These are phyloP conservation scores for Capromys pilorides DNA, from an alignment of 2,797 vertebrate genomes.

Conservation along the genomic window DNA sequence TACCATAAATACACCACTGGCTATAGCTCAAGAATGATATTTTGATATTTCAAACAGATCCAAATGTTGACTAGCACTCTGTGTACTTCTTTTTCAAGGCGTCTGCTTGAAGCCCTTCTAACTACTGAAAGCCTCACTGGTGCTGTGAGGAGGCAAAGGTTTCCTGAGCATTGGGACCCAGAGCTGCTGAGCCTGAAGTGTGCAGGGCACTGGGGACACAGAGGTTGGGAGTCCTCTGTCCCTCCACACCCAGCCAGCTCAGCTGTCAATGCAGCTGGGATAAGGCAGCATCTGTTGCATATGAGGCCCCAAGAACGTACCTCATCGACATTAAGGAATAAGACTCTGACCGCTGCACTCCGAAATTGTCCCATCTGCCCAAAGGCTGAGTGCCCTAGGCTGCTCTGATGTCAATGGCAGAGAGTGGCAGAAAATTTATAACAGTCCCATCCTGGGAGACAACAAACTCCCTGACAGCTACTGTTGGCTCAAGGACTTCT, in stretches of 20 bases:
- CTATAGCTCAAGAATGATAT: slow-evolving; percentile 51
- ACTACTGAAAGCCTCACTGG: not conserved
- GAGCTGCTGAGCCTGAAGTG: fast-evolving
- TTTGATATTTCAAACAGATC: slow-evolving; percentile 70
- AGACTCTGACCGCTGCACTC: not conserved
- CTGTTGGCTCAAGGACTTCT: not conserved
- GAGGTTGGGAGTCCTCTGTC: not conserved
- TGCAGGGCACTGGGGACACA: not conserved
- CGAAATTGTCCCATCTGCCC: not conserved
- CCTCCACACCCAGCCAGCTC: not conserved
- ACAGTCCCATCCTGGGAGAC: not conserved
- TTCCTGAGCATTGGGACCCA: not conserved
- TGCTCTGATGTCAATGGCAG: not conserved
- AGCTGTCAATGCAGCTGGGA: not conserved
- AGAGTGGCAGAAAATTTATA: not conserved
- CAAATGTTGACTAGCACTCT: slow-evolving; percentile 51
- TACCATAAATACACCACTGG: slow-evolving; percentile 63
- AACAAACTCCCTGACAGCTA: not conserved
- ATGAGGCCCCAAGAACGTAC: not conserved
- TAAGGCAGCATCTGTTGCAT: not conserved
- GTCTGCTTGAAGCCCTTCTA: not conserved
- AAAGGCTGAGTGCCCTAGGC: not conserved
- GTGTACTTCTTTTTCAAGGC: not conserved
- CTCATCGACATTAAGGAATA: not conserved
- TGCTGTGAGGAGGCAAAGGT: not conserved